Conservation (phyloP, 2,888 invertebrate species). For the Epistrophella euchroma region DNA sequence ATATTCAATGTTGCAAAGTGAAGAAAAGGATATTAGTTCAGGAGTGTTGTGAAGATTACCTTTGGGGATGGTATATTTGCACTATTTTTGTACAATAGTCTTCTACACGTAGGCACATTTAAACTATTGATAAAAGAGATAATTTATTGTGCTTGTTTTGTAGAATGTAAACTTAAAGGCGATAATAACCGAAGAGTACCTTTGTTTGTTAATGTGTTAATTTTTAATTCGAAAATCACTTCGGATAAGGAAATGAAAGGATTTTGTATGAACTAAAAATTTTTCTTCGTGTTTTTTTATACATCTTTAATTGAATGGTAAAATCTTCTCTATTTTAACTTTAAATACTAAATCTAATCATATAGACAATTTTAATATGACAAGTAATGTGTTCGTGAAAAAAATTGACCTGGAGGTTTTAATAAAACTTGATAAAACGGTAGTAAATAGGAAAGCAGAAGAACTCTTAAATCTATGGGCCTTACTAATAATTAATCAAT, state of each 20-base stretch:
- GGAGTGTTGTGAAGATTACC: constrained; percentile 33
- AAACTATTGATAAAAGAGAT: background rate
- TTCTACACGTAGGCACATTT: background rate
- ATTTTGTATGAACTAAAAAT: too few relatives aligned
- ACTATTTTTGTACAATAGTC: background rate
- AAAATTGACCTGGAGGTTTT: too few relatives aligned
- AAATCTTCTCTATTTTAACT: too few relatives aligned
- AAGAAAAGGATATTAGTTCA: constrained; percentile 27
- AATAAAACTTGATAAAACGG: too few relatives aligned
- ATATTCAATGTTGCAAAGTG: constrained; percentile 24
- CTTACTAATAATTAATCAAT: too few relatives aligned
- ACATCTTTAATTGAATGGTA: too few relatives aligned
- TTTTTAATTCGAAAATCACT: background rate
- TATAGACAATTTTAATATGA: too few relatives aligned
- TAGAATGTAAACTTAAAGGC: background rate
- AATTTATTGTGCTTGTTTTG: constrained; percentile 6
- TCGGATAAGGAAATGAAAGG: background rate
- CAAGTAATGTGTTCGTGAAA: too few relatives aligned
- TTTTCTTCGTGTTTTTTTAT: too few relatives aligned
- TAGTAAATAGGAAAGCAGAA: too few relatives aligned
- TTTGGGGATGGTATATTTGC: constrained; percentile 33
- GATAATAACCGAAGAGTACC: background rate
- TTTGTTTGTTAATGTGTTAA: background rate
- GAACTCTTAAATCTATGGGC: too few relatives aligned
- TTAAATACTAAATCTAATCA: too few relatives aligned